Evolutionary conservation across 2,888 invertebrate genomes (phyloP).

Genomic region (Aplocera efformata): DNA sequence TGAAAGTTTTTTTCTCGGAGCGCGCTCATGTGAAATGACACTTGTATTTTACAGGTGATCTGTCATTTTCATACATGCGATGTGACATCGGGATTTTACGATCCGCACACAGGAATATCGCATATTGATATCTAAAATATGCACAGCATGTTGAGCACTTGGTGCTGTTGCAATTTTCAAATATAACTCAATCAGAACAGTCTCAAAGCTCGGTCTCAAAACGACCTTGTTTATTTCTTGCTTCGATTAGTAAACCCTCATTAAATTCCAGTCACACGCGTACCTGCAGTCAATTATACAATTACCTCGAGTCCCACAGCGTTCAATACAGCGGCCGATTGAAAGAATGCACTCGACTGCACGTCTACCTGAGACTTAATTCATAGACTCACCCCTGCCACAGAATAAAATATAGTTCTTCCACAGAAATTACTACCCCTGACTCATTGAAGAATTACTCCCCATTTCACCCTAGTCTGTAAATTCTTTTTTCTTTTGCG

Average conservation of each 20-base stretch:
- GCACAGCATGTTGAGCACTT: no score
- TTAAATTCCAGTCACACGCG: slow-evolving; percentile 3
- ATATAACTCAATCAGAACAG: no score
- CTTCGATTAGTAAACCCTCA: neutral
- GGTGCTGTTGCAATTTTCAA: no score
- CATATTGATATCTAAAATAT: no score
- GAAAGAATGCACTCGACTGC: slow-evolving; percentile 15
- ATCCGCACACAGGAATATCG: slow-evolving; percentile 3
- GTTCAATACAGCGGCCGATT: slow-evolving; percentile 10
- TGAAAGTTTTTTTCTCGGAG: slow-evolving; percentile 41
- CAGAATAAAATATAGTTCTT: slow-evolving; percentile 12
- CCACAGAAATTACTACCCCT: slow-evolving; percentile 9
- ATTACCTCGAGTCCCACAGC: neutral
- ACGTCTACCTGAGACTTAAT: slow-evolving; percentile 26
- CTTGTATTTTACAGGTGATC: slow-evolving; percentile 30
- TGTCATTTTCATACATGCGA: slow-evolving; percentile 27
- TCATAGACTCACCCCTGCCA: slow-evolving; percentile 26
- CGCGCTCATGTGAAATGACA: slow-evolving; percentile 29
- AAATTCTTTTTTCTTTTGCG: slow-evolving; percentile 3
- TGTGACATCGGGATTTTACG: slow-evolving; percentile 14
- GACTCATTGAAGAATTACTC: slow-evolving; percentile 4
- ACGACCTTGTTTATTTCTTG: no score
- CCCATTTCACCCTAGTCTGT: slow-evolving; percentile 11
- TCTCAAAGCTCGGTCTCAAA: no score
- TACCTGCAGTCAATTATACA: slow-evolving; percentile 16